These are phyloP conservation scores for Gallirallus australis DNA, from an alignment of 2,797 vertebrate genomes.

Conservation along the genomic window DNA sequence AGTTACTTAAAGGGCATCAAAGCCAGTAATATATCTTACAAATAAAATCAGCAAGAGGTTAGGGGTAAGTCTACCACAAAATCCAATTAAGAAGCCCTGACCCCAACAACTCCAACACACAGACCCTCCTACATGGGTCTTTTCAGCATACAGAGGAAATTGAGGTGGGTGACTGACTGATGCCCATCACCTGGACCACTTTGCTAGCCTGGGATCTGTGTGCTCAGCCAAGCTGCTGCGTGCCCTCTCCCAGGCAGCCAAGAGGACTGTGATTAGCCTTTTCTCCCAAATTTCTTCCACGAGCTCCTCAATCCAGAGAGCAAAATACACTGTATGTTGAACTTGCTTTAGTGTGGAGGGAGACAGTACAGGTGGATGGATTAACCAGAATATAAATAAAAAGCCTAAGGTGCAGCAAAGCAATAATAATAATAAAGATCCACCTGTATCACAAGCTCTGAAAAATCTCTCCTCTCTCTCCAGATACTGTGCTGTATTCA, in stretches of 20 bases:
- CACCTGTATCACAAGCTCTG: neutral
- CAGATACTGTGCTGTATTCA: neutral
- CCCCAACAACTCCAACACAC: neutral
- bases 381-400: neutral
- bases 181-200: neutral
- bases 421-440: neutral
- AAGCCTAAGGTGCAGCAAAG: neutral
- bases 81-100: fast-evolving
- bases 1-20: neutral
- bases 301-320: neutral
- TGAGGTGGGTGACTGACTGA: neutral
- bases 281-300: neutral
- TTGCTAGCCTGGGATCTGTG: neutral
- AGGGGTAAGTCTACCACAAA: fast-evolving
- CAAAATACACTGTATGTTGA: neutral
- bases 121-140: fast-evolving
- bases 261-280: neutral
- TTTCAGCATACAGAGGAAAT: neutral
- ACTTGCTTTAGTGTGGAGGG: neutral
- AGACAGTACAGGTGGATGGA: neutral
- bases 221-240: neutral
- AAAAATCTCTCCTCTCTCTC: neutral
- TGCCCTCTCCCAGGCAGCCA: neutral
- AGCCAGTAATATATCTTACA: neutral
- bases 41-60: neutral